These are phyloP conservation scores for Hemaris fuciformis DNA, from an alignment of 2,888 invertebrate species.

Conservation along the genomic window DNA sequence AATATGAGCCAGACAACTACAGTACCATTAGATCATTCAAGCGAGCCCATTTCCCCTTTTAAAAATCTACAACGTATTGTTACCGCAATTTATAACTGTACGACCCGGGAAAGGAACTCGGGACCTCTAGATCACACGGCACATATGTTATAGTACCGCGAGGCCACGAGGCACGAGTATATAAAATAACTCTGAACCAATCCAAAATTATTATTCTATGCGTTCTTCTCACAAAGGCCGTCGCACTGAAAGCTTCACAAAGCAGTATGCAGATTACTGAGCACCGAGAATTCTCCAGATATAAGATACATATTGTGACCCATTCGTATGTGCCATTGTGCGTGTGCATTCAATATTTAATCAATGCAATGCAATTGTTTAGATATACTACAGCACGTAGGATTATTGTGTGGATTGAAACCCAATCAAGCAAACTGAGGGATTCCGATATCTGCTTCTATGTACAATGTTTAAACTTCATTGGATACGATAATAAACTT, in stretches of 20 bases:
- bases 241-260: slow-evolving; percentile 31
- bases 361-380: neutral
- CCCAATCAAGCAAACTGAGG: neutral
- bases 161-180: too few relatives aligned
- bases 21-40: too few relatives aligned
- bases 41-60: too few relatives aligned
- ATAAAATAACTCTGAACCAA: neutral
- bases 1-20: too few relatives aligned
- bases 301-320: neutral
- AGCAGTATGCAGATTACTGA: slow-evolving; percentile 36
- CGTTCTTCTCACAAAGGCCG: neutral
- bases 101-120: too few relatives aligned
- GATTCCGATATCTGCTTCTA: neutral
- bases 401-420: neutral
- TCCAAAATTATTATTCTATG: neutral
- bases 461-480: too few relatives aligned
- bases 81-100: too few relatives aligned
- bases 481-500: too few relatives aligned
- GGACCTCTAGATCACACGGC: too few relatives aligned
- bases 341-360: neutral
- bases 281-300: slow-evolving; percentile 22
- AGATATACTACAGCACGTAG: neutral
- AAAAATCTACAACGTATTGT: too few relatives aligned
- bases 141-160: too few relatives aligned
- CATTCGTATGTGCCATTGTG: neutral